Percentiles rank a stretch among this genome's conserved stretches.
These are phyloP conservation scores for Phenganax stokvisi DNA, from an alignment of 92 coral and sea anemone genomes.

Conservation along the genomic window DNA sequence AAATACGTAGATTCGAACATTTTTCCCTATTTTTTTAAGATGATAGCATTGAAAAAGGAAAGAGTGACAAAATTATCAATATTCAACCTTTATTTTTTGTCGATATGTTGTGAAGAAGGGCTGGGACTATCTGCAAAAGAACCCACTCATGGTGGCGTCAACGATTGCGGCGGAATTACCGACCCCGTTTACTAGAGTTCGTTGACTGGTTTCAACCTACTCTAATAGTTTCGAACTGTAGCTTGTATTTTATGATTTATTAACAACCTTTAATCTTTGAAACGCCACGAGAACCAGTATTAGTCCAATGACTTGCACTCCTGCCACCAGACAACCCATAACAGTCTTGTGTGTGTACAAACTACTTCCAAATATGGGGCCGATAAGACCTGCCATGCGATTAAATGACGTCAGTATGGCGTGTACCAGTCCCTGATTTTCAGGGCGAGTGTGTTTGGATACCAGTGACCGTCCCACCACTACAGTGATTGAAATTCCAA, in stretches of 20 bases:
- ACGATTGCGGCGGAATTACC: too few relatives aligned
- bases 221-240: too few relatives aligned
- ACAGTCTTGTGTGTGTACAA: slow-evolving; percentile 31
- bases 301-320: slow-evolving; percentile 19
- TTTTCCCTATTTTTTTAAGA: too few relatives aligned
- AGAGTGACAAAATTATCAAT: too few relatives aligned
- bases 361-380: slow-evolving; percentile 41
- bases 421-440: slow-evolving; percentile 34
- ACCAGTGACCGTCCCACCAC: slow-evolving; percentile 40
- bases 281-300: slow-evolving; percentile 14
- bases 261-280: slow-evolving; percentile 3
- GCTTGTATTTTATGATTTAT: background rate
- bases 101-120: too few relatives aligned
- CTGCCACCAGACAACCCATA: slow-evolving; percentile 29
- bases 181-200: too few relatives aligned
- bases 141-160: too few relatives aligned
- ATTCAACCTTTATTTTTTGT: too few relatives aligned
- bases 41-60: too few relatives aligned
- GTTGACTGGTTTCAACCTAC: too few relatives aligned
- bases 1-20: too few relatives aligned
- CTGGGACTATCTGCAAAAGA: too few relatives aligned
- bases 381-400: slow-evolving; percentile 32
- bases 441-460: slow-evolving; percentile 35
- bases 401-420: slow-evolving; percentile 34
- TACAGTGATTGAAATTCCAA: slow-evolving; percentile 25